These are phyloP conservation scores for Capromys pilorides DNA, from an alignment of 2,797 vertebrate species.

Conservation along the genomic window DNA sequence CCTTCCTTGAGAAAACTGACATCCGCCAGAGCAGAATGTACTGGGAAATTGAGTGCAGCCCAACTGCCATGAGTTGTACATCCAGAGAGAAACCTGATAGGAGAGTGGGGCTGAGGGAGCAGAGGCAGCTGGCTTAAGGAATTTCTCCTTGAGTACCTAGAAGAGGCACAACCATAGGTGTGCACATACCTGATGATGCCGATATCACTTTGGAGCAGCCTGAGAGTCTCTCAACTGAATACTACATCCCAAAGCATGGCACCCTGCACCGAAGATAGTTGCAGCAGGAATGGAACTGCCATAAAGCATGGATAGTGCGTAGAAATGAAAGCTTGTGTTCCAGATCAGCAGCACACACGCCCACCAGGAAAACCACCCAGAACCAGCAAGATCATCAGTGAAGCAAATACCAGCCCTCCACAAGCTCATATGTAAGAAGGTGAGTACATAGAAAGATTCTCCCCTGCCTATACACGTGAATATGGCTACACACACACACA, in stretches of 20 bases:
- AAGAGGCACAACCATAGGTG: neutral
- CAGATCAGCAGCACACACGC: neutral
- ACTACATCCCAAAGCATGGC: neutral
- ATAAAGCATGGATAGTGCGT: neutral
- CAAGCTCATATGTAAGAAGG: neutral
- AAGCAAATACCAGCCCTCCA: slow-evolving; percentile 10
- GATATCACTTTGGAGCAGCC: neutral
- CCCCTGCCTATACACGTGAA: neutral
- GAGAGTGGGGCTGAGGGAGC: neutral
- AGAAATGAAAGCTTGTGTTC: neutral
- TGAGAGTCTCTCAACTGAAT: neutral
- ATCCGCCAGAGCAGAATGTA: neutral
- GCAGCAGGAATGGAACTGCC: neutral
- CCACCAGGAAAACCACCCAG: neutral
- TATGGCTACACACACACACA: neutral
- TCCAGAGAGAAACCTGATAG: neutral
- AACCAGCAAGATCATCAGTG: slow-evolving; percentile 1
- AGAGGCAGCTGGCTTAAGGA: neutral
- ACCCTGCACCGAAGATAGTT: neutral
- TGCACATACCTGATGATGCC: neutral
- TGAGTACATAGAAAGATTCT: neutral
- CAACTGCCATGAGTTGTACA: rapidly evolving
- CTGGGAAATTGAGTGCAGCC: neutral
- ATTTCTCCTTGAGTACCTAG: neutral
- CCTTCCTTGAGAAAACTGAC: neutral